Evolutionary conservation across 2,888 invertebrate species (phyloP), one percentile per base, ranked within the genome.

Genomic region (Linnaemya tessellans): DNA sequence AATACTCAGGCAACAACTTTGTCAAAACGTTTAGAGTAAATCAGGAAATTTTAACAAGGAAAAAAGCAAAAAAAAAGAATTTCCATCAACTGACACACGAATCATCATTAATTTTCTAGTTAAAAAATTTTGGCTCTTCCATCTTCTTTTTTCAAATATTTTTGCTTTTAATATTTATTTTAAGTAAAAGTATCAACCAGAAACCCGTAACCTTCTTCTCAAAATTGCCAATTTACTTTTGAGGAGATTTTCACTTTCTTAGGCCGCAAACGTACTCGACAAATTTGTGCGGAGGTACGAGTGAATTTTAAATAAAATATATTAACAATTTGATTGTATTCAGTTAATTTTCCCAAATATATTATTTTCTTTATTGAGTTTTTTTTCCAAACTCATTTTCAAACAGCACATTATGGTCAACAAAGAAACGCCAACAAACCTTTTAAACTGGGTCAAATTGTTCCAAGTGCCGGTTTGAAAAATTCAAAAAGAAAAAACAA

Each of bases 381-480:
- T 51, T 22, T 54, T 75, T 30, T 54, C 25, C 7, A 18, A n/a
- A 18, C 4, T 65, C 22, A 60, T 65, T 77, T 60, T 60, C 49
- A 51, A 68, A 15, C 68, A 46, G 18, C 41, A 49, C 18, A 41
- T 60, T 58, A 20, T 79, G 78, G 70, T 51, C 78, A 54, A 51
- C 46, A 46, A 46, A 56, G 46, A 49, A 49, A 58, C 43, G 38
- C n/a, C 11, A 67, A 46, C 18, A 60, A 80, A 74, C 46, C 60
- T 62, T 73, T 74, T 30, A 82, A 82, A 82, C 70, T 77, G 70
- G 81, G 81, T 82, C 81, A 82, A 75, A 82, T 70, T 54, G 62
- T 77, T 82, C 70, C 62, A 68, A 82, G 75, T 82, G 81, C 75
- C 81, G 70, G 81, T 82, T 81, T 82, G 54, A 71, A 67, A 73